Conservation (phyloP, 2,113 vertebrate species). For the Rhipidura dahli region DNA sequence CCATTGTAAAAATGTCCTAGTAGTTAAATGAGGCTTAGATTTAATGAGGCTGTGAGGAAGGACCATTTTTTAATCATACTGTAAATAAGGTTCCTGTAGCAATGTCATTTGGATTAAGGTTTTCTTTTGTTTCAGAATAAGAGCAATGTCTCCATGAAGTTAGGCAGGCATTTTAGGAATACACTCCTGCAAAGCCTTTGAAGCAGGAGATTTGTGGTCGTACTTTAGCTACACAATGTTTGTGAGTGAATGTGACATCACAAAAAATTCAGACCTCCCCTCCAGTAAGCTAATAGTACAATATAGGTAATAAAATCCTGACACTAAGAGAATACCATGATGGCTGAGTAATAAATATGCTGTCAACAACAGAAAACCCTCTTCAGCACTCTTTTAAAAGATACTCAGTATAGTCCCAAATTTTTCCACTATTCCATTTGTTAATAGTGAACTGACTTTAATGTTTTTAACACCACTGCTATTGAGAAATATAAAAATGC, state of each 20-base stretch:
- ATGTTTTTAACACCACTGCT: neutral
- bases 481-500: neutral
- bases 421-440: neutral
- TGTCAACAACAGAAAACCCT: neutral
- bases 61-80: constrained; percentile 57
- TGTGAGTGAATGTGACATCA: neutral
- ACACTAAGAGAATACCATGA: neutral
- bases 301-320: neutral
- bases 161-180: neutral
- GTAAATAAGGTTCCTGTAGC: constrained; percentile 74
- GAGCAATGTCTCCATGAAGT: neutral
- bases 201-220: neutral
- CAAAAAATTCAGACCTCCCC: neutral
- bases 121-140: constrained; percentile 60
- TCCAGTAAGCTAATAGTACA: neutral
- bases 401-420: neutral
- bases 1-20: constrained; percentile 80
- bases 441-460: neutral
- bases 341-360: neutral
- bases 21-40: constrained; percentile 79
- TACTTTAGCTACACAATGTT: neutral
- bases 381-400: neutral
- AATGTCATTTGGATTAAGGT: constrained; percentile 53
- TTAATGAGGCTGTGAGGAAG: constrained; percentile 76
- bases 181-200: neutral